A percentile compares a stretch with the other conserved stretches of the same genome.
Evolutionary conservation across 2,797 vertebrate species (phyloP).

Genomic region (Xenentodon cancila): DNA sequence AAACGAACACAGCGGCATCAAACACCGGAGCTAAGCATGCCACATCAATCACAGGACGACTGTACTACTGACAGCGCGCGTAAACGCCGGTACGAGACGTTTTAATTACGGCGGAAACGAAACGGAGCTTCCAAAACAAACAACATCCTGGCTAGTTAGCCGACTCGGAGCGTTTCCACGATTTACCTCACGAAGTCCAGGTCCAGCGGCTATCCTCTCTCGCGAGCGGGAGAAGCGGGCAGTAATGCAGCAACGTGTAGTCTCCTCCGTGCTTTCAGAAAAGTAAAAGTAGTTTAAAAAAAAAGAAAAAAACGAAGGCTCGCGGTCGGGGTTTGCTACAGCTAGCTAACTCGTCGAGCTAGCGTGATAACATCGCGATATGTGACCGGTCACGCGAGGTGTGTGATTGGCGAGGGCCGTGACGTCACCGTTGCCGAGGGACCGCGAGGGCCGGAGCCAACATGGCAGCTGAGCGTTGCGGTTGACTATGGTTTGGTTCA

Average conservation of each 20-base stretch:
- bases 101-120: conserved; percentile 13
- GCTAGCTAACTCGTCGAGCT: conserved; percentile 69
- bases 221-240: conserved; percentile 13
- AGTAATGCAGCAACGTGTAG: not conserved
- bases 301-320: conserved; percentile 12
- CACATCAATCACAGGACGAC: not conserved
- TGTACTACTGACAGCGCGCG: fast-evolving
- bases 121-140: conserved; percentile 72
- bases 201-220: conserved; percentile 39
- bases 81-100: no score
- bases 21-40: not conserved
- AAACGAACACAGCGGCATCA: not conserved
- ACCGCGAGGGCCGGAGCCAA: conserved; percentile 22
- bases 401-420: conserved; percentile 51
- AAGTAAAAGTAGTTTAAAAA: not conserved
- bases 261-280: not conserved
- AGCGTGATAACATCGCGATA: conserved; percentile 71
- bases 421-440: conserved; percentile 79
- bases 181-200: conserved; percentile 63
- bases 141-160: conserved; percentile 66
- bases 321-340: conserved; percentile 35
- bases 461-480: no score
- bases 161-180: conserved; percentile 23
- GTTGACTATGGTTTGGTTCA: no score
- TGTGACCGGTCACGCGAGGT: conserved; percentile 27